phyloP scores from a whole-genome alignment of 2,888 invertebrate species.

The Metacarcinus magister region DNA sequence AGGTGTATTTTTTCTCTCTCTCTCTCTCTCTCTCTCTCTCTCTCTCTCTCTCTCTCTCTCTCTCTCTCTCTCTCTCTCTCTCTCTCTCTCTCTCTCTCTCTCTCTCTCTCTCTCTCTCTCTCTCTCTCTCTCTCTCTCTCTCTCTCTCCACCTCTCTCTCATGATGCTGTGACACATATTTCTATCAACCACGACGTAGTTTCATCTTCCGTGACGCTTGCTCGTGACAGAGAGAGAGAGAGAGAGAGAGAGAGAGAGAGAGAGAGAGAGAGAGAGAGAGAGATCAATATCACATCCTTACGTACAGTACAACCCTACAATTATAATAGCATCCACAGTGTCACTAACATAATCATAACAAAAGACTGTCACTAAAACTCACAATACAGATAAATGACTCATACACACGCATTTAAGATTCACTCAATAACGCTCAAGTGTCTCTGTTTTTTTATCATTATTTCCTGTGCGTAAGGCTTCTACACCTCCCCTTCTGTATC shows the following conservation, averaged over 20 bases:
- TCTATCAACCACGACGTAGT: not conserved
- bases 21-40: no score
- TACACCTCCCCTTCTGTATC: not conserved
- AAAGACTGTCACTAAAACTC: not conserved
- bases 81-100: no score
- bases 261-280: not conserved
- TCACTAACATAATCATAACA: not conserved
- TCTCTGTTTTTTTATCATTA: not conserved
- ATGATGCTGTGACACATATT: not conserved
- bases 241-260: constrained; percentile 36
- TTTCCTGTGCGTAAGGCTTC: not conserved
- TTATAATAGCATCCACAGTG: not conserved
- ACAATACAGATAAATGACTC: no score
- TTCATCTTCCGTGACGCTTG: constrained; percentile 7
- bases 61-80: no score
- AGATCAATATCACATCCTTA: not conserved
- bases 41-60: no score
- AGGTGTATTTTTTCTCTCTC: no score
- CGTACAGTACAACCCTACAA: not conserved
- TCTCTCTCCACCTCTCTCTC: constrained; percentile 54
- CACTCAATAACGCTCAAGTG: no score
- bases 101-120: constrained; percentile 44
- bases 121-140: constrained; percentile 68
- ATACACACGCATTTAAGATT: no score
- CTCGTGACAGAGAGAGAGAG: constrained; percentile 31